phyloP scores from a whole-genome alignment of 2,113 vertebrate species.

The Athene cunicularia region DNA sequence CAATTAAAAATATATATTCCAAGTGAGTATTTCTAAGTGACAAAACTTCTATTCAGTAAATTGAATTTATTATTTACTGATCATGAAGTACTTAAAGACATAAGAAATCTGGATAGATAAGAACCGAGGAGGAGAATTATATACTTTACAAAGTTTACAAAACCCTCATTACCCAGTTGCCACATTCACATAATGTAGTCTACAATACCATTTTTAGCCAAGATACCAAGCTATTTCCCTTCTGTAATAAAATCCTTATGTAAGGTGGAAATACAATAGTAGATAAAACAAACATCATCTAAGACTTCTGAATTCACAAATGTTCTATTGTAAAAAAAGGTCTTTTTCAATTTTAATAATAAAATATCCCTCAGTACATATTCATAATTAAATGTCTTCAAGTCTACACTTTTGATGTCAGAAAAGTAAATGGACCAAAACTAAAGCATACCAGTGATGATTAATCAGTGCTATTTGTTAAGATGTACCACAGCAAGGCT shows the following conservation, averaged over 20 bases:
- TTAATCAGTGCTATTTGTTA: conserved; percentile 19
- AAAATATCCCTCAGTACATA: conserved; percentile 32
- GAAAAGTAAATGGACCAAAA: conserved; percentile 57
- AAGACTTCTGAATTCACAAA: conserved; percentile 16
- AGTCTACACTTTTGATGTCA: neutral
- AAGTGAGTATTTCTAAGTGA: conserved; percentile 78
- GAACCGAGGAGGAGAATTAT: conserved; percentile 56
- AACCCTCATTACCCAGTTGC: conserved; percentile 26
- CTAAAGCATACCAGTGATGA: conserved; percentile 28
- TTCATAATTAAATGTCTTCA: conserved; percentile 53
- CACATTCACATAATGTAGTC: neutral
- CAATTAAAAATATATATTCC: conserved; percentile 85
- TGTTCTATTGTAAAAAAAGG: neutral
- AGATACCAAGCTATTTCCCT: neutral
- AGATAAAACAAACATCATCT: conserved; percentile 19
- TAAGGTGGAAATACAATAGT: neutral
- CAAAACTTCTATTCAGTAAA: conserved; percentile 77
- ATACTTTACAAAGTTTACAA: conserved; percentile 52
- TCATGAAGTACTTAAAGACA: conserved; percentile 73
- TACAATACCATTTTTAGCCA: neutral
- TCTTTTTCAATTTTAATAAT: neutral
- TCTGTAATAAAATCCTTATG: conserved; percentile 12
- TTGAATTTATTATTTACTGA: conserved; percentile 82
- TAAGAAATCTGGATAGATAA: conserved; percentile 54
- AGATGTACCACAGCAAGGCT: neutral